Conservation (phyloP, 1,140 invertebrate genomes). For the Lithobius niger region DNA sequence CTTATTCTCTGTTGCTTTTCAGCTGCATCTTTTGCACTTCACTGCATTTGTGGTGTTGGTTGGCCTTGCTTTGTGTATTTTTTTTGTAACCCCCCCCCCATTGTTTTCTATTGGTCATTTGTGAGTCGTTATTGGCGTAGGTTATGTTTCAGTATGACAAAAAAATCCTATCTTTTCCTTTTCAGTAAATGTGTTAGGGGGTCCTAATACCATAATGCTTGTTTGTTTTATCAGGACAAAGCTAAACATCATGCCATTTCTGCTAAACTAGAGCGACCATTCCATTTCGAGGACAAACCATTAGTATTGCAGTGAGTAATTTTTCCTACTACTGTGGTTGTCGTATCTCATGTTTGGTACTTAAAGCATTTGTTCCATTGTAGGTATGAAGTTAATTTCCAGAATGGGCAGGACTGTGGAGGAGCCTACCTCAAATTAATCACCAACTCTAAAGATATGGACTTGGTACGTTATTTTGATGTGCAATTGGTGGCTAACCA, state of each 20-base stretch:
- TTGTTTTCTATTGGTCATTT: too few species aligned
- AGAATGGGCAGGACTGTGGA: slow-evolving; percentile 97
- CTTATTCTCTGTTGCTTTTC: too few species aligned
- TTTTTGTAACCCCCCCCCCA: too few species aligned
- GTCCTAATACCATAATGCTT: not conserved
- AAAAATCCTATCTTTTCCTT: too few species aligned
- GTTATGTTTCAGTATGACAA: too few species aligned
- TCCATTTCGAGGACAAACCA: slow-evolving; percentile 73
- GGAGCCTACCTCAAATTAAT: slow-evolving; percentile 95
- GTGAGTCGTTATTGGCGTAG: too few species aligned
- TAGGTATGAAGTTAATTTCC: slow-evolving; percentile 45
- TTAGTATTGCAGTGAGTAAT: slow-evolving; percentile 83
- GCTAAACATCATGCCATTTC: slow-evolving; percentile 94
- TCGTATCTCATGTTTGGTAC: slow-evolving; percentile 7
- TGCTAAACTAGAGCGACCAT: slow-evolving; percentile 60
- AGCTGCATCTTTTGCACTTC: too few species aligned
- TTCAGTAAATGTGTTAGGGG: too few species aligned
- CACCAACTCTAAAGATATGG: slow-evolving; percentile 40
- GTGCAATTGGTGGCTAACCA: too few species aligned
- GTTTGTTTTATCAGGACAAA: slow-evolving; percentile 46
- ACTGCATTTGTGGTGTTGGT: too few species aligned
- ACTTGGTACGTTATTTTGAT: too few species aligned
- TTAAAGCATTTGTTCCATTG: slow-evolving; percentile 12
- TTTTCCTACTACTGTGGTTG: slow-evolving; percentile 24
- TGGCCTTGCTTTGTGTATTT: too few species aligned